Percentiles rank a stretch among this genome's conserved stretches.
Evolutionary conservation across 1,140 invertebrate genomes (phyloP).

Genomic region (Euwallacea fornicatus): DNA sequence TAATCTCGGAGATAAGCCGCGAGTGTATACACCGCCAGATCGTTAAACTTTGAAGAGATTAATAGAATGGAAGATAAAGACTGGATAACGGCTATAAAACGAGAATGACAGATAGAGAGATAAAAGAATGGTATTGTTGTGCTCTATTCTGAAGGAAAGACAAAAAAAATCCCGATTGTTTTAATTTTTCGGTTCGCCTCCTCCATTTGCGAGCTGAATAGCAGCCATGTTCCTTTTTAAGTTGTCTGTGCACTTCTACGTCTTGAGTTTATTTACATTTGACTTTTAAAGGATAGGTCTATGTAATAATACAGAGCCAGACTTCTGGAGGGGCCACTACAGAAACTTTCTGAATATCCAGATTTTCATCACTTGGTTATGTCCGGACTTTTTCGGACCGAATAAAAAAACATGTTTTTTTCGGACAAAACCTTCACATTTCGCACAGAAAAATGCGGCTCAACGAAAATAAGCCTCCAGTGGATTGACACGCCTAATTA

Average conservation of each 20-base stretch:
- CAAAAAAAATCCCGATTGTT: conserved; percentile 28
- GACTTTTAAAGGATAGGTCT: too few species aligned
- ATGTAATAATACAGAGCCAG: too few species aligned
- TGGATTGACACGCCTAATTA: conserved; percentile 7
- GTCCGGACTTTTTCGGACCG: too few species aligned
- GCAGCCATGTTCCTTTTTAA: conserved; percentile 20
- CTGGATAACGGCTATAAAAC: conserved; percentile 24
- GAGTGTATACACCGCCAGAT: conserved; percentile 6
- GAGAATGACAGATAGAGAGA: conserved; percentile 9
- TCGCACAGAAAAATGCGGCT: too few species aligned
- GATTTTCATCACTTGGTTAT: too few species aligned
- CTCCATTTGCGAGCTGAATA: conserved; percentile 19
- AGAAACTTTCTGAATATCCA: too few species aligned
- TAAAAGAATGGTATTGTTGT: conserved; percentile 28
- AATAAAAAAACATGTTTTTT: too few species aligned
- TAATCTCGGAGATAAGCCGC: conserved; percentile 11
- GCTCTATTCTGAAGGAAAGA: conserved; percentile 12
- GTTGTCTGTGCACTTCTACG: conserved; percentile 12
- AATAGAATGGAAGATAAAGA: conserved; percentile 22
- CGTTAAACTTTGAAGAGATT: conserved; percentile 33
- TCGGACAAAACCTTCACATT: too few species aligned
- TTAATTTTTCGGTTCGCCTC: conserved; percentile 34
- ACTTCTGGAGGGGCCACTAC: too few species aligned
- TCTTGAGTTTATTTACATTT: too few species aligned
- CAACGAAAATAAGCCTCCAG: background rate